phyloP scores from a whole-genome alignment of 1,140 invertebrate genomes.

The Sycobia sp. region DNA sequence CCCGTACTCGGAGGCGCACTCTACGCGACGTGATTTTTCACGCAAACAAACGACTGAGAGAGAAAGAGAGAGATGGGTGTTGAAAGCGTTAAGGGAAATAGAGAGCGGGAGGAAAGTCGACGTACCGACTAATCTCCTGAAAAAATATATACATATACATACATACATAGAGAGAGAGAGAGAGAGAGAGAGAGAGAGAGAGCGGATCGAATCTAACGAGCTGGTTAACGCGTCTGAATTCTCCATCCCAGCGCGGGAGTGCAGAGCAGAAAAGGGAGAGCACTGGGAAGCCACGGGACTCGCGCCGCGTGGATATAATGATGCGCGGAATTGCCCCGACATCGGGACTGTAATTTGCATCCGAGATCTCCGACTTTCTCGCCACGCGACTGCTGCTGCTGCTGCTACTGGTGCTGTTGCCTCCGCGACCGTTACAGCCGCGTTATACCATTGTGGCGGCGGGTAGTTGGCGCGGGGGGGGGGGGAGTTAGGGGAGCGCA shows the following conservation, averaged over 20 bases:
- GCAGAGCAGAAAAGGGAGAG: not conserved
- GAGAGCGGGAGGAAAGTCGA: not conserved
- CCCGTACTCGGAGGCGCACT: not conserved
- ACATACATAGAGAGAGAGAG: not conserved
- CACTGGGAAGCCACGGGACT: not conserved
- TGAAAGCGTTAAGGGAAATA: not conserved
- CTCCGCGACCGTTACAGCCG: too few relatives aligned
- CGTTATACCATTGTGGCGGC: too few relatives aligned
- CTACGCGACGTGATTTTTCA: conserved; percentile 10
- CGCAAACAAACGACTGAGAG: too few relatives aligned
- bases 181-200: too few relatives aligned
- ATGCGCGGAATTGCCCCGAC: conserved; percentile 35
- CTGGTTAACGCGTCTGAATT: conserved; percentile 31
- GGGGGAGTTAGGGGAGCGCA: conserved; percentile 5
- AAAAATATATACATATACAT: not conserved
- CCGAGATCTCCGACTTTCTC: conserved; percentile 7
- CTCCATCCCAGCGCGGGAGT: too few relatives aligned
- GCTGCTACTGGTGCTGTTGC: too few relatives aligned
- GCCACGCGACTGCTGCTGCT: too few relatives aligned
- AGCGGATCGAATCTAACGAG: conserved; percentile 35
- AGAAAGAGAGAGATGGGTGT: not conserved
- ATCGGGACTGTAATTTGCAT: conserved; percentile 40
- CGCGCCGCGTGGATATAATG: conserved; percentile 31
- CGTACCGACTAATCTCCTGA: conserved; percentile 7
- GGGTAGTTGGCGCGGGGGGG: not conserved